Conservation (phyloP, 35 echinoderm and acorn worm genomes). For the Nesometra sesokonis region DNA sequence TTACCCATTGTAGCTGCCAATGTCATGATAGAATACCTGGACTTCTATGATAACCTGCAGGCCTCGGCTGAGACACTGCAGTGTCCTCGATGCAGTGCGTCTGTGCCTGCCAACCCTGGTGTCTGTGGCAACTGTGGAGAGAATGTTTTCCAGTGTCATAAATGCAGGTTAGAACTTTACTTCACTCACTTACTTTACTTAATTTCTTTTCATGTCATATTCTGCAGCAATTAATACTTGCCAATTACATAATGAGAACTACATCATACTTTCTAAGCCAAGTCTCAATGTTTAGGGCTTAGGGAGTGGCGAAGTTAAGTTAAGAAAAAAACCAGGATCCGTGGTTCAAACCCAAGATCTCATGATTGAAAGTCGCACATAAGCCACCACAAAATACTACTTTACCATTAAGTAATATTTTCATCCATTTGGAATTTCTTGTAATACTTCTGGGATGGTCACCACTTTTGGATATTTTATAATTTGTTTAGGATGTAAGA, state of each 20-base stretch:
- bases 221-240: not conserved
- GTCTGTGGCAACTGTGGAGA: conserved; percentile 97
- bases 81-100: conserved; percentile 95
- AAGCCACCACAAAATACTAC: too few species aligned
- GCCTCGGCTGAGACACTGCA: conserved; percentile 98
- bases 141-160: conserved; percentile 99
- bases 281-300: too few species aligned
- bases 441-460: too few species aligned
- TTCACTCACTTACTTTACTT: too few species aligned
- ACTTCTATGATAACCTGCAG: conserved; percentile 98
- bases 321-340: too few species aligned
- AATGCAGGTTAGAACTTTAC: conserved; percentile 69
- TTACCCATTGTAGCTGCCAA: conserved; percentile 96
- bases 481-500: too few species aligned
- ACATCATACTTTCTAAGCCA: not conserved
- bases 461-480: too few species aligned
- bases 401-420: too few species aligned
- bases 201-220: not conserved
- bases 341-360: too few species aligned
- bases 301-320: too few species aligned
- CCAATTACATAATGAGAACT: not conserved
- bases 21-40: conserved; percentile 97
- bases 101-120: conserved; percentile 90
- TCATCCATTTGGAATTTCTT: too few species aligned
- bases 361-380: too few species aligned